These are phyloP conservation scores for Melanotaenia maccullochi DNA, from an alignment of 2,797 vertebrate species.

Conservation along the genomic window DNA sequence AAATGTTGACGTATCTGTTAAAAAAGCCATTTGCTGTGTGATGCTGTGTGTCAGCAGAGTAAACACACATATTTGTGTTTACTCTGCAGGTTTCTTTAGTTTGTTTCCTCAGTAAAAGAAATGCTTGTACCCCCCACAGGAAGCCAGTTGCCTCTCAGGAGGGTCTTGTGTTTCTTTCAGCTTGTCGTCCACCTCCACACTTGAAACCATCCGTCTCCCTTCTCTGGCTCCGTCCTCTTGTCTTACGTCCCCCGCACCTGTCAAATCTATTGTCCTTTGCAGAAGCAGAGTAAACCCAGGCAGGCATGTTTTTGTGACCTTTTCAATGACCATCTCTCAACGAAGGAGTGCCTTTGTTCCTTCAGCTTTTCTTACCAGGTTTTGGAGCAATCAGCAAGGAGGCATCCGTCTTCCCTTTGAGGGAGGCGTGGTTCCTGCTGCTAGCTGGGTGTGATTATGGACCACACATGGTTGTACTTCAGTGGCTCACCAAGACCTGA, in stretches of 20 bases:
- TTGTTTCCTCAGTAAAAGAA: conserved; percentile 46
- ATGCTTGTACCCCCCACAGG: conserved; percentile 32
- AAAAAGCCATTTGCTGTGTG: conserved; percentile 22
- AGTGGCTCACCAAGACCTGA: conserved; percentile 55
- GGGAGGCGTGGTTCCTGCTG: conserved; percentile 67
- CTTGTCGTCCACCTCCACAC: conserved; percentile 37
- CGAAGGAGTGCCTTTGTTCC: conserved; percentile 65
- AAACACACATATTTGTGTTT: conserved; percentile 24
- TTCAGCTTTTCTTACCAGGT: conserved; percentile 63
- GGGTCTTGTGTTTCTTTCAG: conserved; percentile 27
- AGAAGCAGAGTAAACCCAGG: conserved; percentile 61
- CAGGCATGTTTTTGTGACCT: conserved; percentile 64
- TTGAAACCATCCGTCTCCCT: conserved; percentile 32
- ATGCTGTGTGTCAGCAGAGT: background rate
- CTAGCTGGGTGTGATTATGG: conserved; percentile 78
- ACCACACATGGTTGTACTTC: conserved; percentile 80
- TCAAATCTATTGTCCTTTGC: conserved; percentile 69
- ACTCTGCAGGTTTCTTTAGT: conserved; percentile 40
- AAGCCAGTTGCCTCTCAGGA: conserved; percentile 29
- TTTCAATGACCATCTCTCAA: conserved; percentile 53
- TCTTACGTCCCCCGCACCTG: conserved; percentile 72
- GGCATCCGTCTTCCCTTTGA: conserved; percentile 73
- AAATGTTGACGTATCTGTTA: conserved; percentile 55
- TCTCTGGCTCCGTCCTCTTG: conserved; percentile 33
- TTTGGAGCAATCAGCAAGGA: conserved; percentile 64